Conservation (phyloP, 2,888 invertebrate genomes). For the Argyresthia goedartella region DNA sequence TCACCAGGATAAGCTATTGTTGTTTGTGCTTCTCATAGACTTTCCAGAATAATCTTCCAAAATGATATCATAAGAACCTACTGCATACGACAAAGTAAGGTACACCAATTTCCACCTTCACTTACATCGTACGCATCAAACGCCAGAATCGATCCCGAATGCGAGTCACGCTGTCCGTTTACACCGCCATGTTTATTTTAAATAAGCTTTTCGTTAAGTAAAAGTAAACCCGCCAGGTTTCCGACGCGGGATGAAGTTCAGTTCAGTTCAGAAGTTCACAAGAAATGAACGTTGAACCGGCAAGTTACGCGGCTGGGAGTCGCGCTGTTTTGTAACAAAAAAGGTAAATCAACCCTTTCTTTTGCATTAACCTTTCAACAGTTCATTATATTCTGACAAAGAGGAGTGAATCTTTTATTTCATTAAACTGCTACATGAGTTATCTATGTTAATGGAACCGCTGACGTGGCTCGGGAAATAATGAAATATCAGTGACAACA, state of each 20-base stretch:
- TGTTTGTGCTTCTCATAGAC: too few relatives aligned
- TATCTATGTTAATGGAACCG: too few relatives aligned
- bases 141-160: constrained; percentile 25
- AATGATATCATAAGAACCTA: too few relatives aligned
- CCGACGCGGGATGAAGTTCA: constrained; percentile 47
- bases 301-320: too few relatives aligned
- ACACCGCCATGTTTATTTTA: constrained; percentile 63
- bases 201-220: constrained; percentile 61
- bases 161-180: constrained; percentile 56
- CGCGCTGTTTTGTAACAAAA: too few relatives aligned
- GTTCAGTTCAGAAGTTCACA: constrained; percentile 19
- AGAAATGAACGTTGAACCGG: background rate
- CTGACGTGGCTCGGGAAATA: too few relatives aligned
- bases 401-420: background rate
- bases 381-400: background rate
- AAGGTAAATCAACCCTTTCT: background rate
- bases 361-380: background rate
- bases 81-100: too few relatives aligned
- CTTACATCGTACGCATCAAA: too few relatives aligned
- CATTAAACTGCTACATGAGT: background rate
- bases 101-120: too few relatives aligned
- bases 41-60: too few relatives aligned
- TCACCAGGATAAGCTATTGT: too few relatives aligned
- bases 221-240: constrained; percentile 52
- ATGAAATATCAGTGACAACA: background rate